Base-by-base conservation (phyloP, 2,113 vertebrate species). In the Chloropsis cyanopogon region DNA sequence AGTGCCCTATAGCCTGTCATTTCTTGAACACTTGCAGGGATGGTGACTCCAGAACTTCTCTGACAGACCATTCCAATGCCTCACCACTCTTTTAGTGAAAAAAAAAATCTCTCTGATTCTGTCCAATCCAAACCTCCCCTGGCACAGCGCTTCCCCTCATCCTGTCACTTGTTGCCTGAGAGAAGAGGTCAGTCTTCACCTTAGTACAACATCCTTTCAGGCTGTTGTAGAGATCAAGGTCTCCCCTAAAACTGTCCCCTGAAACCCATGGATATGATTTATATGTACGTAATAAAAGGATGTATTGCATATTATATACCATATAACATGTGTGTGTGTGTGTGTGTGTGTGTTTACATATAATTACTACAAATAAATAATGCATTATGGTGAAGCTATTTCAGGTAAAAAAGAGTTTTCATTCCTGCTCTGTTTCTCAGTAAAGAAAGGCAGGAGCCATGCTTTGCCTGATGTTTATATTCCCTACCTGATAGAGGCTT, bases 251-350 rank as follows among this genome's bases (percentile, higher is more conserved):
- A 72, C 6, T 29, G 20, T 12, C 10, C 23, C 26, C 22, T 53
- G 21, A 54, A 90, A 63, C 21, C 5, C 3, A 12, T 16, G 29
- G 7, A 41, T 39, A 52, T 4, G 3, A 54, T 52, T 68, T 49
- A 64, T 39, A 68, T 31, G 24, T 20, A 41, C 2, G 18, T 41
- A 61, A 33, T 63, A 54, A 22, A 61, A 24, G 2, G 11, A 49
- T 35, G 6, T 17, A 35, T 31, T 41, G 25, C 24, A 31, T 59
- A 35, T 31, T 24, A 50, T 17, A 52, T 4, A 39, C 5, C 26
- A 49, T 21, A 29, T 17, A 35, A 8, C 3, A 1, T 63, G 1
- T 8, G 2, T 21, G 2, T 12, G 7, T 41, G 5, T 3, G 46
- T 19, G 11, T 13, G 14, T 7, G 31, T 46, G 28, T 22, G 24